phyloP scores from a whole-genome alignment of 2,113 vertebrate genomes.

The Caranx ignobilis region DNA sequence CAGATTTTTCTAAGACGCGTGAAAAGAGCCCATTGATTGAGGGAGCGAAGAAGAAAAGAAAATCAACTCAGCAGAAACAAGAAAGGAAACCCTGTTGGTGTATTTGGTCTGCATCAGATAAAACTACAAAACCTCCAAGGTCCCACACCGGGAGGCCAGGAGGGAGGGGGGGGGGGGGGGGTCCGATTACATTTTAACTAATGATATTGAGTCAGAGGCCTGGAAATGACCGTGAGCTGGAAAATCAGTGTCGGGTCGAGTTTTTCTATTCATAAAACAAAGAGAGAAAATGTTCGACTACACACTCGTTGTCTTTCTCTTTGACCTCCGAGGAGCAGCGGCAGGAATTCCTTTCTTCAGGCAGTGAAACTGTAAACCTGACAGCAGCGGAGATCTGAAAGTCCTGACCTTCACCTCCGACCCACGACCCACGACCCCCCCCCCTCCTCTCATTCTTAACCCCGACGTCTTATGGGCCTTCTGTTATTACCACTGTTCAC shows the following conservation, averaged over 20 bases:
- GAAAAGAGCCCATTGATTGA: conserved; percentile 72
- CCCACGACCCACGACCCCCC: conserved; percentile 73
- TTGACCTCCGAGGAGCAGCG: conserved; percentile 28
- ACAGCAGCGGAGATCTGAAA: conserved; percentile 57
- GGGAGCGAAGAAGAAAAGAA: conserved; percentile 15
- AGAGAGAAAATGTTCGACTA: not conserved
- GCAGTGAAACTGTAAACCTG: conserved; percentile 77
- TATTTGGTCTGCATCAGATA: conserved; percentile 16
- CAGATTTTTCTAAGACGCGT: conserved; percentile 51
- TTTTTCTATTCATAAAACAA: not conserved
- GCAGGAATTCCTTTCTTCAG: conserved; percentile 58
- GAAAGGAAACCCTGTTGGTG: conserved; percentile 29
- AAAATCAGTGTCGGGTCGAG: not conserved
- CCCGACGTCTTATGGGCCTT: conserved; percentile 53
- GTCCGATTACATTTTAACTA: not conserved
- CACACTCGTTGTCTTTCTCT: not conserved
- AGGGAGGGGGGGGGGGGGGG: too few relatives aligned
- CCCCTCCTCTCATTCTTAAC: conserved; percentile 69
- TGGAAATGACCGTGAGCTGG: not conserved
- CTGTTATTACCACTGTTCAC: conserved; percentile 60
- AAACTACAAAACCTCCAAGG: conserved; percentile 10
- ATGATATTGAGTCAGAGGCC: not conserved
- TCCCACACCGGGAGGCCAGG: not conserved
- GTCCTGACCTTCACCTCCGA: conserved; percentile 73
- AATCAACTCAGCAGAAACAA: conserved; percentile 48